Conservation (phyloP, 1,140 invertebrate species). For the Calosoma granatense region DNA sequence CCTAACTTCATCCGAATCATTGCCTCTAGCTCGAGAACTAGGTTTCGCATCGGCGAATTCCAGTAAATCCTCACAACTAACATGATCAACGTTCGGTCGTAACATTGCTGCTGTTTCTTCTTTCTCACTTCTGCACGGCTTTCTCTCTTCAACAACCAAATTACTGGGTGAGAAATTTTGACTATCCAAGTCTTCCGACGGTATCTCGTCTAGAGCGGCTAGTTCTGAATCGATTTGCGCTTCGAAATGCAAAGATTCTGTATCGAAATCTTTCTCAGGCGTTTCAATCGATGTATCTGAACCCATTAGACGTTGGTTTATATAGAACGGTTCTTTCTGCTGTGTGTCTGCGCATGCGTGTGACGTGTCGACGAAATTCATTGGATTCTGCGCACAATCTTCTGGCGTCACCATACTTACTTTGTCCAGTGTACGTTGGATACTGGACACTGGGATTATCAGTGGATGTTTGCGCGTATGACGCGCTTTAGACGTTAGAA, state of each 20-base stretch:
- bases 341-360: neutral
- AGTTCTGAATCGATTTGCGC: slow-evolving; percentile 53
- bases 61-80: slow-evolving; percentile 84
- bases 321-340: slow-evolving; percentile 8
- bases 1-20: slow-evolving; percentile 80
- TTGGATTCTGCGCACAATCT: neutral
- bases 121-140: slow-evolving; percentile 8
- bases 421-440: slow-evolving; percentile 51
- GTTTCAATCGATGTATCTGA: slow-evolving; percentile 27
- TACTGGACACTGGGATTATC: slow-evolving; percentile 57
- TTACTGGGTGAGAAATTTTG: slow-evolving; percentile 4
- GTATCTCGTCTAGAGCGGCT: slow-evolving; percentile 47
- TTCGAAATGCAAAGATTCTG: slow-evolving; percentile 38
- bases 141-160: neutral
- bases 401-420: slow-evolving; percentile 35
- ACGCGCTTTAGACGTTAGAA: slow-evolving; percentile 54
- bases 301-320: slow-evolving; percentile 23
- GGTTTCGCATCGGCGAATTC: slow-evolving; percentile 83
- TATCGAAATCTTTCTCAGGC: slow-evolving; percentile 18
- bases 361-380: neutral
- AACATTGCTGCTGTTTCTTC: slow-evolving; percentile 13
- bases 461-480: slow-evolving; percentile 82
- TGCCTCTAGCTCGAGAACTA: slow-evolving; percentile 67
- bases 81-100: slow-evolving; percentile 50
- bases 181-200: slow-evolving; percentile 23